Evolutionary conservation across 1,140 invertebrate genomes (phyloP).

Genomic region (Drosophila truncata): DNA sequence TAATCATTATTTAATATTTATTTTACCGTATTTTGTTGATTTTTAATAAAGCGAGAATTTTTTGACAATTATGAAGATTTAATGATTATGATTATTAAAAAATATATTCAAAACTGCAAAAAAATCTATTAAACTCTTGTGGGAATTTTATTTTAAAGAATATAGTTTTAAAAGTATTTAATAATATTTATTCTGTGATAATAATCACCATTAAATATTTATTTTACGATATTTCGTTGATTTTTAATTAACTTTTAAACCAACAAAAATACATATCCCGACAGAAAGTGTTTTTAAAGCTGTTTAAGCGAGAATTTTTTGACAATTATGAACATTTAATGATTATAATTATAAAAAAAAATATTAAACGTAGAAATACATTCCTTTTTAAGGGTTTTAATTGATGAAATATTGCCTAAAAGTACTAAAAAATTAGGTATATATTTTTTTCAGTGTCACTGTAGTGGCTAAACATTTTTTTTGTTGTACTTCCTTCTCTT

Average conservation of each 20-base stretch:
- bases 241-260: background rate
- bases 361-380: background rate
- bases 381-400: background rate
- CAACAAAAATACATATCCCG: background rate
- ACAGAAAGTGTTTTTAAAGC: background rate
- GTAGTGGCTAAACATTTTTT: constrained; percentile 7
- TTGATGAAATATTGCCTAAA: background rate
- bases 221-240: background rate
- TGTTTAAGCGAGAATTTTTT: background rate
- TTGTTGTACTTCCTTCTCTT: background rate
- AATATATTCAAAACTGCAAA: no score
- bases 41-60: no score
- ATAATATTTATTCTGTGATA: no score
- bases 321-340: background rate
- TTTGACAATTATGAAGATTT: no score
- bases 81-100: no score
- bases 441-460: background rate
- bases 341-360: background rate
- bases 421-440: background rate
- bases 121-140: background rate
- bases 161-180: no score
- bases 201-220: background rate
- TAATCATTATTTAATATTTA: no score
- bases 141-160: no score
- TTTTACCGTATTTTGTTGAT: no score